Evolutionary conservation across 2,888 invertebrate species (phyloP), one percentile per base, ranked within the genome.

Genomic region (Tipula helvola): DNA sequence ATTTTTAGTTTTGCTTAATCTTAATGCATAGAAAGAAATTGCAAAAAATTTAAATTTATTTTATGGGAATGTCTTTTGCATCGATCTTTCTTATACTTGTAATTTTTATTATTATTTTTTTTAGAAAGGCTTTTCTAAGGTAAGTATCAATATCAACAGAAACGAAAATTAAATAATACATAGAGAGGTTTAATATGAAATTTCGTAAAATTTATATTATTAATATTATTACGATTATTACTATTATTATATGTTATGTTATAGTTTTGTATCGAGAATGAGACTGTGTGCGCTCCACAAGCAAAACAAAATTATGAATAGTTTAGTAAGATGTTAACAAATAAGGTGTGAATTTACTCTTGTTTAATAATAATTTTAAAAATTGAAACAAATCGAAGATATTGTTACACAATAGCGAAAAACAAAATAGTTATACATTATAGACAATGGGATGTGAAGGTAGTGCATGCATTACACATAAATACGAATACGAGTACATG

Each of bases 261-360:
- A 71, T 28, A 71, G 28, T 71, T 71, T 71, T 71, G 2, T 28
- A 1, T 71, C 28, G 18, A 10, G 18, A 71, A 71, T 12, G 10
- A 71, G 71, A 71, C 71, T 71, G 52, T 16, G 71, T 2, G 71
- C 28, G 71, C 71, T 10, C 28, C 28, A 10, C 28, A 71, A 71
- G 71, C 71, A 28, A 71, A 71, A 71, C 28, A 71, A 71, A 71
- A 71, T 71, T 71, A 71, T 71, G 71, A 71, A 71, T 71, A 71
- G 71, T 71, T 71, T 71, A 71, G 71, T 71, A 71, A 71, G 71
- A 71, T 71, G 71, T 71, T 71, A 71, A 71, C 71, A 71, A 71
- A 71, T 71, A 71, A 71, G 71, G 71, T 71, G 71, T 71, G 71
- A 71, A 71, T 71, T 71, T 71, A 71, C 28, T 71, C 71, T 71